Conservation (phyloP, 2,797 vertebrate species). For the Sandelia bainsii region DNA sequence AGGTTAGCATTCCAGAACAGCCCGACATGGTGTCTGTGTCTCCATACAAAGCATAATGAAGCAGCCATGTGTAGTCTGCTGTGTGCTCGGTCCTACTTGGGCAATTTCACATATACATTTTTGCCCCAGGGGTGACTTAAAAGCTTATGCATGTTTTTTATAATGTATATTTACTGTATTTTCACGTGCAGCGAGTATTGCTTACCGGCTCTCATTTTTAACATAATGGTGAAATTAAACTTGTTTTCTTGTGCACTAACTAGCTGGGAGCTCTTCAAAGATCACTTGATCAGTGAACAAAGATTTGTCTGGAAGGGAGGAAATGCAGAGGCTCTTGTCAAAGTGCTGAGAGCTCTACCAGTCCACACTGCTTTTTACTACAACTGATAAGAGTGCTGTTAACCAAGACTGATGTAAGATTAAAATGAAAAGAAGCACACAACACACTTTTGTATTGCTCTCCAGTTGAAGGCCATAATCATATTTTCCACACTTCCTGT, state of each 20-base stretch:
- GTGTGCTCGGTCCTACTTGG: no score
- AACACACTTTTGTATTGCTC: neutral
- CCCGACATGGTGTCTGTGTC: no score
- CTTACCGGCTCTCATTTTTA: neutral
- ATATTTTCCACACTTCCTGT: slow-evolving; percentile 18
- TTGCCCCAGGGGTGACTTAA: no score
- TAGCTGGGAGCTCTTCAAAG: neutral
- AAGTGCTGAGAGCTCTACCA: neutral
- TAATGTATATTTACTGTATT: no score
- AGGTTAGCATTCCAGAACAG: neutral
- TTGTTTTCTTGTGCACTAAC: neutral
- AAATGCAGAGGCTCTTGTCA: neutral
- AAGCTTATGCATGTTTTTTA: no score
- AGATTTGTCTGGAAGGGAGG: neutral
- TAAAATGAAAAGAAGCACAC: neutral
- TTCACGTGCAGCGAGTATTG: no score
- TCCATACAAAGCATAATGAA: no score
- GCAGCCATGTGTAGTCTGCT: no score
- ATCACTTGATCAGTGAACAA: neutral
- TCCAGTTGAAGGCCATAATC: slow-evolving; percentile 9
- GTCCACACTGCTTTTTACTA: neutral
- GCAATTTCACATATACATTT: no score
- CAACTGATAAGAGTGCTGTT: neutral
- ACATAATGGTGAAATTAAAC: neutral
- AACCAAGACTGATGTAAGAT: neutral